Evolutionary conservation across 2,797 vertebrate genomes (phyloP).

Genomic region (Philypnodon macrostomus): DNA sequence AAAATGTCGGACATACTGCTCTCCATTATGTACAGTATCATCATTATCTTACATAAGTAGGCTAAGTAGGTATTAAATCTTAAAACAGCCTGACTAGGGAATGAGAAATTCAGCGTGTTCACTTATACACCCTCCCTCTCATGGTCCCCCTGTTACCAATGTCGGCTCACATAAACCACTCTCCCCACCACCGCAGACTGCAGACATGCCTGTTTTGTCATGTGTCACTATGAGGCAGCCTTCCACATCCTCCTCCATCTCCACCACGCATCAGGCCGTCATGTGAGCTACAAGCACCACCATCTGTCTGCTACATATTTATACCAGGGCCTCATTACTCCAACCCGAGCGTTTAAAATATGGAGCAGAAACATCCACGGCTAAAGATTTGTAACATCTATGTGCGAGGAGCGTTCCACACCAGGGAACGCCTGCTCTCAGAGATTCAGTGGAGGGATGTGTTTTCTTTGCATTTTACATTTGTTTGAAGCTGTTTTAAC

Average conservation of each 20-base stretch:
- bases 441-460: background rate
- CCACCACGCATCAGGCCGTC: background rate
- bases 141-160: background rate
- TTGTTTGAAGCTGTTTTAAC: background rate
- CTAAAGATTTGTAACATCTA: too few relatives aligned
- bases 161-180: background rate
- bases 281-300: background rate
- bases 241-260: slow-evolving; percentile 9
- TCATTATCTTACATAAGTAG: background rate
- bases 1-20: too few relatives aligned
- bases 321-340: slow-evolving; percentile 2
- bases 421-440: background rate
- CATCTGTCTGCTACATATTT: slow-evolving; percentile 1
- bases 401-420: too few relatives aligned
- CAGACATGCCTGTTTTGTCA: slow-evolving; percentile 40
- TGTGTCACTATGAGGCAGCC: slow-evolving; percentile 54
- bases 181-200: background rate
- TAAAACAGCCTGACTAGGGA: background rate
- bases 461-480: background rate
- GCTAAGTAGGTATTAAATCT: background rate
- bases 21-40: background rate
- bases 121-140: background rate
- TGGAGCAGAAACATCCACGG: background rate
- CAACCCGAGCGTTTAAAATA: background rate
- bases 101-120: background rate